Evolutionary conservation across 2,888 invertebrate genomes (phyloP), one percentile per base, ranked within the genome.

Genomic region (Agonopterix alstromeriana): DNA sequence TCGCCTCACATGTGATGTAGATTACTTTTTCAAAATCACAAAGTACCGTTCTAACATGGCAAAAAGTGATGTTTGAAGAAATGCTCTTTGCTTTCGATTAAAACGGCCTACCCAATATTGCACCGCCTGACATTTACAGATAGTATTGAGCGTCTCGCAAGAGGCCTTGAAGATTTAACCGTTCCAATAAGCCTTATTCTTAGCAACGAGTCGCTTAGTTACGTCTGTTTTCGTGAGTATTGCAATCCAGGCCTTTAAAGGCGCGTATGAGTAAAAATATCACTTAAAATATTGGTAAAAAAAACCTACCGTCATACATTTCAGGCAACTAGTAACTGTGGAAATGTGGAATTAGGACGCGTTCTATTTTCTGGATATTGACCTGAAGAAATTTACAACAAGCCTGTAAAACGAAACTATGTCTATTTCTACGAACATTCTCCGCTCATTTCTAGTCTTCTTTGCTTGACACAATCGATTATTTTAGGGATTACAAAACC

Each of bases 281-380:
- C 27, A 5, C 27, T 27, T 27, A 7, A 27, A 5, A 27, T 27
- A 27, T 27, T 27, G 27, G 5, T 27, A 27, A 7, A 27, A 27
- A 27, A 27, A 27, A 3, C 27, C 7, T 27, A 27, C 7, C 27
- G 27, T 5, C 27, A 7, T 27, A 27, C 27, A 27, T 27, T 27
- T 27, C 27, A 27, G 2, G 17, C 17, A 17, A 17, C 17, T 17
- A 17, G 27, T 27, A 5, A 27, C 7, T 27, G 27, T 27, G 7
- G 38, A 54, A 43, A 70, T 66, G 65, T 40, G 10, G 8, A 45
- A 48, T 35, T 72, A 67, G 70, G 62, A 50, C 63, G 57, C 57
- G 70, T 44, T 60, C 73, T 60, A 73, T 53, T 63, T 78, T 64
- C 56, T 61, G 71, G 63, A 60, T 73, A 75, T 65, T 72, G 74